Evolutionary conservation across 2,113 vertebrate species (phyloP).

Genomic region (Solenodon paradoxus): DNA sequence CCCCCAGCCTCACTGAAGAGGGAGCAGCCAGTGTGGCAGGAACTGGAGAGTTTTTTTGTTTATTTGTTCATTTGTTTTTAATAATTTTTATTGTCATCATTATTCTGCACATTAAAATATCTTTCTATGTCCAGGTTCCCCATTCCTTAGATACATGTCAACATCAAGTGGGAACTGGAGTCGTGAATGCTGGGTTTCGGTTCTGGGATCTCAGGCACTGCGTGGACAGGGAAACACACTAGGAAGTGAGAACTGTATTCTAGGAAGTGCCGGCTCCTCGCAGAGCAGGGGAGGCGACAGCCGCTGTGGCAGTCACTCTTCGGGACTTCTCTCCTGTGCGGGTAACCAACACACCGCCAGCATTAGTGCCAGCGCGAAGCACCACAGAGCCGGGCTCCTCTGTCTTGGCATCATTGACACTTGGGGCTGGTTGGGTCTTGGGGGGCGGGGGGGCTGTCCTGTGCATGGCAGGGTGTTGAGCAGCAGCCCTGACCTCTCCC

Average conservation of each 20-base stretch:
- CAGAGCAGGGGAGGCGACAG: background rate
- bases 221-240: background rate
- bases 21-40: background rate
- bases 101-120: too few species aligned
- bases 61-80: too few species aligned
- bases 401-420: accelerated
- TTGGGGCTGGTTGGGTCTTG: background rate
- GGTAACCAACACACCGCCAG: background rate
- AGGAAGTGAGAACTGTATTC: background rate
- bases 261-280: background rate
- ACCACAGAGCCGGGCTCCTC: background rate
- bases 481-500: background rate
- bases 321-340: background rate
- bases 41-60: too few species aligned
- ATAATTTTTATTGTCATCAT: too few species aligned
- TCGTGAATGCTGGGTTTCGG: background rate
- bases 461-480: background rate
- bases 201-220: background rate
- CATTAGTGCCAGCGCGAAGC: background rate
- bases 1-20: background rate
- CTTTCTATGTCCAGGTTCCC: too few species aligned
- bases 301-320: background rate
- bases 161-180: too few species aligned
- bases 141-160: too few species aligned
- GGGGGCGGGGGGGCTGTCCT: background rate